Evolutionary conservation across 2,888 invertebrate genomes (phyloP).

Genomic region (Julus scanicus): DNA sequence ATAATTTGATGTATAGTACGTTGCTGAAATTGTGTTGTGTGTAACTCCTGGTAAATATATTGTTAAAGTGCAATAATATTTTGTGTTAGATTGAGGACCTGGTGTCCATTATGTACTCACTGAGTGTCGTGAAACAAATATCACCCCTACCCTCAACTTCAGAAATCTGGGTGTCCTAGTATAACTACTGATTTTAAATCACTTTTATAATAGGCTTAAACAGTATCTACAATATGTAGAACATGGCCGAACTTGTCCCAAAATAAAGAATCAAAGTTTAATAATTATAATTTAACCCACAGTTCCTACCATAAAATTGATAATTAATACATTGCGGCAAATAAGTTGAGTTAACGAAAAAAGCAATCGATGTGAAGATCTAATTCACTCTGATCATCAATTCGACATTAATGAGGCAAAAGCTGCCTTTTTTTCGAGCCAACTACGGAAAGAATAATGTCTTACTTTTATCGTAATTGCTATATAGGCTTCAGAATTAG

Average conservation of each 20-base stretch:
- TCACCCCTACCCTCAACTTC: too few species aligned
- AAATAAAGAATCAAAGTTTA: background rate
- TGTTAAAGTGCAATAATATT: too few species aligned
- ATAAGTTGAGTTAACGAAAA: background rate
- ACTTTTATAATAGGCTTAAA: background rate
- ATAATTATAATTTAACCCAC: background rate
- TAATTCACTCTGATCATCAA: conserved; percentile 9
- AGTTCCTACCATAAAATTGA: background rate
- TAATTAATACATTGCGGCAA: background rate
- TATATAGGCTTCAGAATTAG: background rate
- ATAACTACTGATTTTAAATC: background rate
- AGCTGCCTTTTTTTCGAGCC: background rate
- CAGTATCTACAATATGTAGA: background rate
- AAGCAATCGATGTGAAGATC: conserved; percentile 9
- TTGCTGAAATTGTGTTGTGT: too few species aligned
- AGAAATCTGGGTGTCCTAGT: too few species aligned
- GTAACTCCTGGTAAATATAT: too few species aligned
- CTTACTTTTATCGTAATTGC: conserved; percentile 21
- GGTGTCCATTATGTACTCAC: too few species aligned
- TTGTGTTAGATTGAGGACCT: too few species aligned
- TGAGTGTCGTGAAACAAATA: too few species aligned
- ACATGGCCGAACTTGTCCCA: background rate
- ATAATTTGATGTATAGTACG: too few species aligned
- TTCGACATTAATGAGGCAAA: background rate
- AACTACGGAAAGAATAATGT: background rate